Conservation (phyloP, 2,888 invertebrate genomes). For the Drosophila crucigera region DNA sequence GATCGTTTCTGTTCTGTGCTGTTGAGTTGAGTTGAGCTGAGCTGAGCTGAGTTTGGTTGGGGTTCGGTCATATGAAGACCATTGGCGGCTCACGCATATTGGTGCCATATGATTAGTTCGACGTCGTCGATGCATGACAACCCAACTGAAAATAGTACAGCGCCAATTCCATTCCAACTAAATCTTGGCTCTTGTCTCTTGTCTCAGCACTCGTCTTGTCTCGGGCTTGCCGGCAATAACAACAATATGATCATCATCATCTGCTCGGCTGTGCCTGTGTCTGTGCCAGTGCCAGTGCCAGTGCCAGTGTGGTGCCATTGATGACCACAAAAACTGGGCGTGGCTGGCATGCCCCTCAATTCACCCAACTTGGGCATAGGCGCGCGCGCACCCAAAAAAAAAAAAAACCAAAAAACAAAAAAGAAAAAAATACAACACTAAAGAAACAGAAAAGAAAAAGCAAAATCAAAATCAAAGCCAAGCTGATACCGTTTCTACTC, state of each 20-base stretch:
- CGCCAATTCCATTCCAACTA: slow-evolving; percentile 51
- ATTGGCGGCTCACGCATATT: slow-evolving; percentile 68
- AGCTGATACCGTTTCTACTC: slow-evolving; percentile 24
- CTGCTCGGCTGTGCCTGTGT: slow-evolving; percentile 30
- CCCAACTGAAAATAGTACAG: slow-evolving; percentile 57
- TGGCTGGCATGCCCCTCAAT: slow-evolving; percentile 75
- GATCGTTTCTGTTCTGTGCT: slow-evolving; percentile 16
- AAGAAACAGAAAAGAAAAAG: slow-evolving; percentile 21
- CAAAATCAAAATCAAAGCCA: slow-evolving; percentile 42
- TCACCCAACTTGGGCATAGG: slow-evolving; percentile 77
- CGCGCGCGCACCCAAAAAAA: slow-evolving; percentile 69
- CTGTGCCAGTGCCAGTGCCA: slow-evolving; percentile 16
- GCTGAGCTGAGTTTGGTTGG: slow-evolving; percentile 1
- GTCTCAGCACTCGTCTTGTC: slow-evolving; percentile 14
- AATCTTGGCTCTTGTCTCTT: slow-evolving; percentile 31
- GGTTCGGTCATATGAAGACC: slow-evolving; percentile 31
- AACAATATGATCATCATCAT: slow-evolving; percentile 64
- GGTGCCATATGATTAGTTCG: slow-evolving; percentile 79
- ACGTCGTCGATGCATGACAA: slow-evolving; percentile 72
- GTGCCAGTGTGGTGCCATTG: slow-evolving; percentile 64
- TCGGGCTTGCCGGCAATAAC: slow-evolving; percentile 51
- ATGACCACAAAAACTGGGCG: slow-evolving; percentile 79
- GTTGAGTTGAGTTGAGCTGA: slow-evolving; percentile 8
- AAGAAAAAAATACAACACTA: neutral
- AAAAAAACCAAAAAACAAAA: neutral